A percentile compares a stretch with the other conserved stretches of the same genome.
phyloP scores from a whole-genome alignment of 2,113 vertebrate genomes.

The Ciconia maguari region DNA sequence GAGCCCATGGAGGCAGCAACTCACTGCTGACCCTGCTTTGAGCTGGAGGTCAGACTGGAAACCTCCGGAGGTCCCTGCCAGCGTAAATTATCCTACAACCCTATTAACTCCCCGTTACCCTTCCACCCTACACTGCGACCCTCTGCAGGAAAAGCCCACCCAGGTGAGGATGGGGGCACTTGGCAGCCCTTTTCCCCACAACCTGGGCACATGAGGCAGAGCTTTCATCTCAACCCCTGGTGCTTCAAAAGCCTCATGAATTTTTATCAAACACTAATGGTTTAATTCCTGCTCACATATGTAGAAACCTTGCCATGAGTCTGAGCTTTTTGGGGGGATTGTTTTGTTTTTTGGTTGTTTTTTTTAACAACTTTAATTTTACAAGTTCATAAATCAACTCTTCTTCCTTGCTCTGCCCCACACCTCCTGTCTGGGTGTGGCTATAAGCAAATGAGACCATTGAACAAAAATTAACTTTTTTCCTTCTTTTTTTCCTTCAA shows the following conservation, averaged over 20 bases:
- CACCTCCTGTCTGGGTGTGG: conserved; percentile 5
- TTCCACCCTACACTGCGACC: background rate
- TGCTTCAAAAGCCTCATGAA: background rate
- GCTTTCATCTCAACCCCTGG: background rate
- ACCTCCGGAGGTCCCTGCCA: background rate
- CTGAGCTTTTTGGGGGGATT: background rate
- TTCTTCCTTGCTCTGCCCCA: background rate
- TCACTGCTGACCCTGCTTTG: background rate
- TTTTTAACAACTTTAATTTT: conserved; percentile 12
- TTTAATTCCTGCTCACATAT: background rate
- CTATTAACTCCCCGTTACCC: background rate
- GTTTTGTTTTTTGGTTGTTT: background rate
- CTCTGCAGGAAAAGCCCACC: background rate
- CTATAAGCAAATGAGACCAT: conserved; percentile 41
- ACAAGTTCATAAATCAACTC: conserved; percentile 20
- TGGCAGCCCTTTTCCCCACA: background rate
- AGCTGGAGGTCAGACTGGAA: background rate
- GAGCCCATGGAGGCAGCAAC: rapidly evolving
- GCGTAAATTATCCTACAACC: background rate
- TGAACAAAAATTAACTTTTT: conserved; percentile 36
- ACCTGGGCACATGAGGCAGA: background rate
- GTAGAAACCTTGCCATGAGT: background rate
- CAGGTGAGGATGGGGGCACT: background rate
- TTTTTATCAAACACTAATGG: background rate
- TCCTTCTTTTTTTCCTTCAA: background rate